These are phyloP conservation scores for Dasysyrphus albostriatus DNA, from an alignment of 2,888 invertebrate genomes.

Conservation along the genomic window DNA sequence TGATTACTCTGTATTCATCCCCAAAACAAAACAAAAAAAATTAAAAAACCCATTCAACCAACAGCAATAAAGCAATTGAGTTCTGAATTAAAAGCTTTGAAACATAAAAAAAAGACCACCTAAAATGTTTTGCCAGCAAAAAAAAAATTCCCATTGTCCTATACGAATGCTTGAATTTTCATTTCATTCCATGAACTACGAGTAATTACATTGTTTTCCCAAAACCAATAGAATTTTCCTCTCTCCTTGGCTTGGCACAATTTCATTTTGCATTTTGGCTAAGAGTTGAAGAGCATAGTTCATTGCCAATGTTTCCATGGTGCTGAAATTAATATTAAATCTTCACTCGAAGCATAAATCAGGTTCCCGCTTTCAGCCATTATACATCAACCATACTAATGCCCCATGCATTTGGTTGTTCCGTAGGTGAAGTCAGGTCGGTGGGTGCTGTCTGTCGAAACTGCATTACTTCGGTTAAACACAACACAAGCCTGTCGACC, in stretches of 20 bases:
- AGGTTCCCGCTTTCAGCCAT: neutral
- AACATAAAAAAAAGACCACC: neutral
- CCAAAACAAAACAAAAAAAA: no score
- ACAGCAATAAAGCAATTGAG: neutral
- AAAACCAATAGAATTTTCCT: neutral
- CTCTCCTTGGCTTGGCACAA: neutral
- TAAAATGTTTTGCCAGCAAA: neutral
- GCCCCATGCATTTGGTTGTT: neutral
- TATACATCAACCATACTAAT: neutral
- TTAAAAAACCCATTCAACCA: neutral
- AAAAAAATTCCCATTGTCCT: neutral
- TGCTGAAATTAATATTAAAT: slow-evolving; percentile 18
- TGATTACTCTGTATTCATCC: no score
- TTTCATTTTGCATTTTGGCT: neutral
- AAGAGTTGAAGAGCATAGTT: neutral
- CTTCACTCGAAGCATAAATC: slow-evolving; percentile 22
- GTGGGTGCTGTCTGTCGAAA: slow-evolving; percentile 20
- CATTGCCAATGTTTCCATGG: slow-evolving; percentile 7
- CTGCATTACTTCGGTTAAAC: slow-evolving; percentile 38
- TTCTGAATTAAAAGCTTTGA: neutral
- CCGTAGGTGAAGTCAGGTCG: neutral
- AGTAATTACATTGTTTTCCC: neutral
- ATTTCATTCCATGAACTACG: neutral
- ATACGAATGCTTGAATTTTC: neutral
- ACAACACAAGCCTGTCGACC: slow-evolving; percentile 17